phyloP scores from a whole-genome alignment of 1,140 invertebrate species.

The Drosophila pachea region DNA sequence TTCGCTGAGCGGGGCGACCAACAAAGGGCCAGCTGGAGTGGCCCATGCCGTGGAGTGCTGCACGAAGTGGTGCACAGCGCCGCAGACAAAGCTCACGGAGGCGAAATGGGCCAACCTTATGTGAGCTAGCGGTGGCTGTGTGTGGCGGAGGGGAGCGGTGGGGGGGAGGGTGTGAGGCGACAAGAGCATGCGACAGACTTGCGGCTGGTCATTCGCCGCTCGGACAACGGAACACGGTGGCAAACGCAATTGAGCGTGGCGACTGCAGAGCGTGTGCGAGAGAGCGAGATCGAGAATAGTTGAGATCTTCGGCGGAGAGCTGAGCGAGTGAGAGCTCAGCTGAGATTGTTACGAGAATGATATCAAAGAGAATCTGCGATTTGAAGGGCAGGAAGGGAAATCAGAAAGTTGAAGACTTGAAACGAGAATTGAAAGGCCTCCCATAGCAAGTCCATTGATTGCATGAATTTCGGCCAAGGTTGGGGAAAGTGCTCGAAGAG shows the following conservation, averaged over 20 bases:
- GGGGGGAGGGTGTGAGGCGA: too few species aligned
- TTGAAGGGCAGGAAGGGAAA: too few species aligned
- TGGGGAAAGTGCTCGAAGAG: too few species aligned
- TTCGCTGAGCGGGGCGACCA: conserved; percentile 55
- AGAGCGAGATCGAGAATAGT: background rate
- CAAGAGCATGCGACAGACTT: conserved; percentile 1
- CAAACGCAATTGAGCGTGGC: conserved; percentile 27
- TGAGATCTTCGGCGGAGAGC: background rate
- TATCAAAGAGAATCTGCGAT: too few species aligned
- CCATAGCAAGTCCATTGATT: too few species aligned
- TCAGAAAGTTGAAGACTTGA: too few species aligned
- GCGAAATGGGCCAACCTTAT: conserved; percentile 42
- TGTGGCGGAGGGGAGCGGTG: background rate
- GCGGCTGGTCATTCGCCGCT: conserved; percentile 24
- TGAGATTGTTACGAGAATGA: too few species aligned
- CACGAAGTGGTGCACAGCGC: background rate
- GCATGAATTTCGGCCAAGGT: too few species aligned
- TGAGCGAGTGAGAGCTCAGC: background rate
- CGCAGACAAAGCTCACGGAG: conserved; percentile 18
- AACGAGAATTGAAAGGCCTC: too few species aligned
- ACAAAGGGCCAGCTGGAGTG: conserved; percentile 40
- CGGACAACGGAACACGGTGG: background rate
- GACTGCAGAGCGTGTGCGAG: background rate
- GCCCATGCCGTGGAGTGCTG: conserved; percentile 18
- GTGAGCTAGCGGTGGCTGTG: conserved; percentile 8